phyloP scores from a whole-genome alignment of 2,113 vertebrate genomes.

The Dissostichus mawsoni region DNA sequence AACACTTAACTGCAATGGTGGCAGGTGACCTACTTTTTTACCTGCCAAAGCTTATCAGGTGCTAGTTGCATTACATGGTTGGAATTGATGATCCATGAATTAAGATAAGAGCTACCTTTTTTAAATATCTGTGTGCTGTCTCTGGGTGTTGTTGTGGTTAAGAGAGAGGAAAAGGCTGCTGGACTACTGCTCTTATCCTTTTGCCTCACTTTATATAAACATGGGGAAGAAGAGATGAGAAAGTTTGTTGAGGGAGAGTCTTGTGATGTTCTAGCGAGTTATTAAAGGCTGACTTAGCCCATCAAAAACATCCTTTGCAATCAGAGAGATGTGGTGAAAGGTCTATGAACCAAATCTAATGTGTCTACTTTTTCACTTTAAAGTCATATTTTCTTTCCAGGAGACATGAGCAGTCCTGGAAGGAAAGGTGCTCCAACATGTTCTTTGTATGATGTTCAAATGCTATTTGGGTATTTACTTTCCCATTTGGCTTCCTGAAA shows the following conservation, averaged over 20 bases:
- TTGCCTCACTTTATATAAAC: not conserved
- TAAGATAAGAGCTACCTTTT: not conserved
- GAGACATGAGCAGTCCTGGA: slow-evolving; percentile 22
- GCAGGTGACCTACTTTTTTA: too few species aligned
- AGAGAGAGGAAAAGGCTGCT: not conserved
- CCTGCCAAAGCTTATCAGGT: too few species aligned
- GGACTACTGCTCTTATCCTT: not conserved
- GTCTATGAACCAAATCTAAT: slow-evolving; percentile 54
- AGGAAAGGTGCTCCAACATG: slow-evolving; percentile 33
- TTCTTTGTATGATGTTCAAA: slow-evolving; percentile 55
- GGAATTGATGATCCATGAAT: not conserved
- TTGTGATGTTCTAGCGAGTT: slow-evolving; percentile 23
- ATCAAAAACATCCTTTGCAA: slow-evolving; percentile 49
- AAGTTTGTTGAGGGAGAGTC: slow-evolving; percentile 11
- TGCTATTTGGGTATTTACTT: slow-evolving; percentile 51
- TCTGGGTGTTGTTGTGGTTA: not conserved
- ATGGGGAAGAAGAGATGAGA: slow-evolving; percentile 5
- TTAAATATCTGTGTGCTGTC: not conserved
- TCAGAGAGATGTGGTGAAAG: slow-evolving; percentile 13
- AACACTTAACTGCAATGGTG: too few species aligned
- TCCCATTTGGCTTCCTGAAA: slow-evolving; percentile 54
- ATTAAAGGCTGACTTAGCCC: slow-evolving; percentile 20
- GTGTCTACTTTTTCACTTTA: slow-evolving; percentile 45
- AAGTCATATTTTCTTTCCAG: slow-evolving; percentile 49
- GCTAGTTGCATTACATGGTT: too few species aligned